Evolutionary conservation across 1,140 invertebrate genomes (phyloP).

Genomic region (Drosophila serrata): DNA sequence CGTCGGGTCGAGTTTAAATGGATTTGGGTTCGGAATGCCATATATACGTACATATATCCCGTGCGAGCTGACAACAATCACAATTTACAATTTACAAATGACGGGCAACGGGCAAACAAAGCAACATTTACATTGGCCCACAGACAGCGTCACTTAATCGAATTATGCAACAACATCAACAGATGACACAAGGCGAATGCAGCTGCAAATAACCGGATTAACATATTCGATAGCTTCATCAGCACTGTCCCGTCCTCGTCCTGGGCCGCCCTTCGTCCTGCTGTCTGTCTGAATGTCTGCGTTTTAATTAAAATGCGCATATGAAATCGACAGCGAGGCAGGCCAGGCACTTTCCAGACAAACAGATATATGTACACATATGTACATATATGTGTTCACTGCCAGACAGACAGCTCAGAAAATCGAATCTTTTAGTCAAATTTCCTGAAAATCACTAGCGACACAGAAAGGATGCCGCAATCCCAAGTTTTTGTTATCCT

Average conservation of each 20-base stretch:
- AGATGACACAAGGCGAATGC: constrained; percentile 44
- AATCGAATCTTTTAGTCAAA: constrained; percentile 68
- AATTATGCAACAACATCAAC: constrained; percentile 73
- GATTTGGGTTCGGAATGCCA: neutral
- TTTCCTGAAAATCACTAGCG: constrained; percentile 41
- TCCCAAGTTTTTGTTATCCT: constrained; percentile 18
- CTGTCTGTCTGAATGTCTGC: neutral
- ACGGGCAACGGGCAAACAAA: constrained; percentile 58
- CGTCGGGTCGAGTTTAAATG: constrained; percentile 4
- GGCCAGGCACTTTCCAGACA: constrained; percentile 45
- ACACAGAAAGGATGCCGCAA: constrained; percentile 41
- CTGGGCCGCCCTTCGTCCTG: neutral
- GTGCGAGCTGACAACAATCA: constrained; percentile 51
- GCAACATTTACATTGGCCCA: constrained; percentile 65
- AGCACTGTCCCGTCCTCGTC: constrained; percentile 10
- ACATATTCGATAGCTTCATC: constrained; percentile 72
- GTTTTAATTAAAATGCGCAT: constrained; percentile 77
- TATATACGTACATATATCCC: constrained; percentile 5
- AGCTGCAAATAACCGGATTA: constrained; percentile 67
- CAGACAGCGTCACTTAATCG: constrained; percentile 63
- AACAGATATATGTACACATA: neutral
- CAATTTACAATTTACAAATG: constrained; percentile 45
- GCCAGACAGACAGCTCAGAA: constrained; percentile 51
- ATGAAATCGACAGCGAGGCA: constrained; percentile 51
- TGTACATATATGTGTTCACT: neutral